Evolutionary conservation across 2,797 vertebrate species (phyloP).

Genomic region (Euthynnus affinis): DNA sequence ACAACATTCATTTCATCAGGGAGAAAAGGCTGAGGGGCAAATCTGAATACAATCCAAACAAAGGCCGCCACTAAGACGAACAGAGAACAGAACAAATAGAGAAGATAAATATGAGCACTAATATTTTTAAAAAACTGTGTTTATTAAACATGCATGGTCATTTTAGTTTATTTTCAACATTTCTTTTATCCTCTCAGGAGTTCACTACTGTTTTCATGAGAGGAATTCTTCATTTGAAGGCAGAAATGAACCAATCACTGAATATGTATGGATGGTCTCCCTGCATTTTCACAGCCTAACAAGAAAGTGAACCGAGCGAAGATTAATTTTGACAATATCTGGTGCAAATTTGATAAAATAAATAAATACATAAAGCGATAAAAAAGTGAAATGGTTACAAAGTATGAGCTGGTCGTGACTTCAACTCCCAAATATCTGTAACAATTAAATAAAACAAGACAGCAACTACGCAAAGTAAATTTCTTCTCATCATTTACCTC

Average conservation of each 20-base stretch:
- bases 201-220: background rate
- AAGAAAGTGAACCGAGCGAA: background rate
- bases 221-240: background rate
- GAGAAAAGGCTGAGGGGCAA: slow-evolving; percentile 1
- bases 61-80: slow-evolving; percentile 4
- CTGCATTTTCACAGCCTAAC: background rate
- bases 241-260: background rate
- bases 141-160: background rate
- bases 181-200: too few species aligned
- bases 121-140: background rate
- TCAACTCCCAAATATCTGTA: background rate
- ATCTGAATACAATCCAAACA: slow-evolving; percentile 14
- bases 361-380: too few species aligned
- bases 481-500: too few species aligned
- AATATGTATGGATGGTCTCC: background rate
- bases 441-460: background rate
- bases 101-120: background rate
- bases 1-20: slow-evolving; percentile 12
- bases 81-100: background rate
- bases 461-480: background rate
- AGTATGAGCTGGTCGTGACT: background rate
- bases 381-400: background rate
- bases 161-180: background rate
- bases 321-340: background rate
- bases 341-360: background rate